phyloP scores from a whole-genome alignment of 2,113 vertebrate species.

The Paracanthobrama guichenoti region DNA sequence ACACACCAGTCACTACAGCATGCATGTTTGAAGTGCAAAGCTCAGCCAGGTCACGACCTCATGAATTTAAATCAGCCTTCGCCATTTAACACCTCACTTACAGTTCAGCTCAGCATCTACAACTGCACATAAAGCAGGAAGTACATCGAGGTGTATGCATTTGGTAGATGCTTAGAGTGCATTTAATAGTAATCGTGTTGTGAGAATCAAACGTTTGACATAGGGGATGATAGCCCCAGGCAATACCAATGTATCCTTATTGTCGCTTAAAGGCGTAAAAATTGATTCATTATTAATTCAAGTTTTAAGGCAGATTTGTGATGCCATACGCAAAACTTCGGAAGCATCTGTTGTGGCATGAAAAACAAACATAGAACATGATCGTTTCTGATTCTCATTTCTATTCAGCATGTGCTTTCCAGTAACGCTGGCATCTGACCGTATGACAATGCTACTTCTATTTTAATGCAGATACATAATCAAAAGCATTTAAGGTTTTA shows the following conservation, averaged over 20 bases:
- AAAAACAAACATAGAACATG: background rate
- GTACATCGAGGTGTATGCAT: background rate
- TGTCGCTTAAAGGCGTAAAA: no score
- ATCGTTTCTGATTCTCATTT: background rate
- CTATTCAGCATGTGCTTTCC: constrained; percentile 28
- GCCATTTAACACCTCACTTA: background rate
- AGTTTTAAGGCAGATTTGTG: background rate
- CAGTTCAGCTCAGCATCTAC: background rate
- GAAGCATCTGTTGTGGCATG: background rate
- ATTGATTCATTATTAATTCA: background rate
- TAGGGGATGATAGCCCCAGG: background rate
- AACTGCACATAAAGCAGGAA: background rate
- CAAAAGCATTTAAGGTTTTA: constrained; percentile 29
- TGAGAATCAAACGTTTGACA: background rate
- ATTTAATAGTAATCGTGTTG: background rate
- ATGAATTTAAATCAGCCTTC: background rate
- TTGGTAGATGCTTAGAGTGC: background rate
- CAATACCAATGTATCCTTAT: background rate
- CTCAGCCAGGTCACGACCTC: constrained; percentile 14
- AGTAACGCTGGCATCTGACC: constrained; percentile 24
- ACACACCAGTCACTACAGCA: constrained; percentile 17
- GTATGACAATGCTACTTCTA: constrained; percentile 43
- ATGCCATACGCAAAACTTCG: background rate
- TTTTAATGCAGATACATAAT: constrained; percentile 35
- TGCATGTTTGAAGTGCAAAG: background rate